Conservation (phyloP, 1,140 invertebrate genomes). For the Venustaconcha ellipsiformis region DNA sequence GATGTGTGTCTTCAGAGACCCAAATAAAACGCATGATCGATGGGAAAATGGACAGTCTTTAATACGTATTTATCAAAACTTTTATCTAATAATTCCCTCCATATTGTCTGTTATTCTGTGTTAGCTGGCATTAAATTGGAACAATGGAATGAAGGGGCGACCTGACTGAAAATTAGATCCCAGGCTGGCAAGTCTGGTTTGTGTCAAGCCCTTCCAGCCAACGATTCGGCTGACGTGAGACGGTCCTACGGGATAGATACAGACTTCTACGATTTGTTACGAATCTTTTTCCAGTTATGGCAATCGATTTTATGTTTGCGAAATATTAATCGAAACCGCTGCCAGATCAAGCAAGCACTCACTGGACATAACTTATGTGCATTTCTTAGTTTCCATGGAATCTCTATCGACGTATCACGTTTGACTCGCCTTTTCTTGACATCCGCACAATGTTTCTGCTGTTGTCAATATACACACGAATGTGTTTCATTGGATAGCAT, state of each 20-base stretch:
- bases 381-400: too few relatives aligned
- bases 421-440: too few relatives aligned
- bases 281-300: constrained; percentile 16
- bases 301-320: too few relatives aligned
- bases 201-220: constrained; percentile 32
- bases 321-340: too few relatives aligned
- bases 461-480: too few relatives aligned
- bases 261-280: constrained; percentile 33
- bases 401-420: too few relatives aligned
- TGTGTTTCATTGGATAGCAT: too few relatives aligned
- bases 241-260: constrained; percentile 17
- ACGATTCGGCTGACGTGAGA: constrained; percentile 21
- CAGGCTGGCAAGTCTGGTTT: constrained; percentile 36
- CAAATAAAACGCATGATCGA: constrained; percentile 9
- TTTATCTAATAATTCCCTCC: constrained; percentile 49
- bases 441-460: too few relatives aligned
- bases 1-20: neutral
- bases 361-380: too few relatives aligned
- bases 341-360: too few relatives aligned
- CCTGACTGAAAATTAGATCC: constrained; percentile 43
- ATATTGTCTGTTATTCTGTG: constrained; percentile 42
- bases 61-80: constrained; percentile 44
- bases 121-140: constrained; percentile 45
- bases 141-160: constrained; percentile 50
- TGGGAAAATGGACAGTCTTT: constrained; percentile 33